phyloP scores from a whole-genome alignment of 2,888 invertebrate genomes.

The Branchellion lobata region DNA sequence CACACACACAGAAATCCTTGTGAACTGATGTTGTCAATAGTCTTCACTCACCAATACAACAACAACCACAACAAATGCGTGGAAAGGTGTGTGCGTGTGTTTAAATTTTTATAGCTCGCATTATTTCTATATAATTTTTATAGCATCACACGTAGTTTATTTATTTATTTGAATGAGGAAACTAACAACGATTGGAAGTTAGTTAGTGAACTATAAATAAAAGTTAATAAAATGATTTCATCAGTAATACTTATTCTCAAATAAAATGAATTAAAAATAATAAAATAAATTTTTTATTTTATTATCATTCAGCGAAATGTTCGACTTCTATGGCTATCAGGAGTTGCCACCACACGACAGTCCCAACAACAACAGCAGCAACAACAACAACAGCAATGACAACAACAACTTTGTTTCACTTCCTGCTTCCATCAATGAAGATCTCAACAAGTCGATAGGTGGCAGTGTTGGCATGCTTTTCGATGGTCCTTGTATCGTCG shows the following conservation, averaged over 20 bases:
- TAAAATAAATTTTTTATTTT: too few species aligned
- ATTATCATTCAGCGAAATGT: constrained; percentile 16
- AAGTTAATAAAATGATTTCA: too few species aligned
- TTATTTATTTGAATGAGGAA: too few species aligned
- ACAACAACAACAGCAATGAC: neutral
- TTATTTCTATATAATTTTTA: too few species aligned
- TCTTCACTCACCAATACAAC: constrained; percentile 57
- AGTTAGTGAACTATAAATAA: too few species aligned
- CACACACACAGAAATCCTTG: constrained; percentile 61
- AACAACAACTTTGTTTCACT: neutral
- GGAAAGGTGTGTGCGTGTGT: constrained; percentile 17
- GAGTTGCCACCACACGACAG: constrained; percentile 23
- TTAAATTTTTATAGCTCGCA: too few species aligned
- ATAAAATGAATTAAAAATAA: neutral
- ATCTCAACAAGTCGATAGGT: constrained; percentile 33
- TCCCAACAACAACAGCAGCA: neutral
- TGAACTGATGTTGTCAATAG: constrained; percentile 64
- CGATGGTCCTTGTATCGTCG: neutral
- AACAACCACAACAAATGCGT: constrained; percentile 39
- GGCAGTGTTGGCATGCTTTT: too few species aligned
- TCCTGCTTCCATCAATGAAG: constrained; percentile 12
- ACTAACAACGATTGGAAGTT: too few species aligned
- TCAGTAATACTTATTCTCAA: neutral
- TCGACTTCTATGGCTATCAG: constrained; percentile 35
- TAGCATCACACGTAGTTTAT: too few species aligned